Evolutionary conservation across 2,888 invertebrate species (phyloP).

Genomic region (Bombyx huttoni): DNA sequence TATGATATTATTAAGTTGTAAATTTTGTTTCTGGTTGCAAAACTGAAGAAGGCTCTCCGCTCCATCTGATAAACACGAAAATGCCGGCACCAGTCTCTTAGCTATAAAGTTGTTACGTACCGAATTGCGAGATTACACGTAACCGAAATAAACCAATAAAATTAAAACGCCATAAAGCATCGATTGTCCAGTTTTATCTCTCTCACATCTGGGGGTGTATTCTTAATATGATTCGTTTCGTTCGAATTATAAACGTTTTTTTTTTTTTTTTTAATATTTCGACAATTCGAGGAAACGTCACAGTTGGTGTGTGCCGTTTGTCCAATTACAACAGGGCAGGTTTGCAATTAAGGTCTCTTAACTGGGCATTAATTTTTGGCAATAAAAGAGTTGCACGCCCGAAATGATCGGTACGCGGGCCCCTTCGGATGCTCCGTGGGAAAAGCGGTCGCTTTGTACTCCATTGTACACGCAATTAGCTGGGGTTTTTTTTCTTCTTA

Average conservation of each 20-base stretch:
- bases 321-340: conserved; percentile 40
- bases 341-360: conserved; percentile 67
- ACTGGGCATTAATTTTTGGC: conserved; percentile 71
- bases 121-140: conserved; percentile 19
- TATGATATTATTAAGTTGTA: not conserved
- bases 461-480: conserved; percentile 68
- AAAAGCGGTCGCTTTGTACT: conserved; percentile 63
- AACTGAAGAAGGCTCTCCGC: not conserved
- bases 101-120: conserved; percentile 37
- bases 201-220: conserved; percentile 35
- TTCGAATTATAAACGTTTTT: conserved; percentile 46
- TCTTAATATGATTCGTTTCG: conserved; percentile 47
- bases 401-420: conserved; percentile 62
- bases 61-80: conserved; percentile 3
- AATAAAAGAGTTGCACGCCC: conserved; percentile 66
- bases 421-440: conserved; percentile 58
- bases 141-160: conserved; percentile 44
- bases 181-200: conserved; percentile 26
- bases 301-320: conserved; percentile 35
- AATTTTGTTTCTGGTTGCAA: not conserved
- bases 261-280: conserved; percentile 16
- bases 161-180: conserved; percentile 53
- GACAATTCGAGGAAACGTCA: conserved; percentile 34
- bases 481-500: conserved; percentile 59
- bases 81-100: conserved; percentile 16